A percentile compares a stretch with the other conserved stretches of the same genome.
Conservation (phyloP, 1,140 invertebrate genomes). For the Grapholita molesta region DNA sequence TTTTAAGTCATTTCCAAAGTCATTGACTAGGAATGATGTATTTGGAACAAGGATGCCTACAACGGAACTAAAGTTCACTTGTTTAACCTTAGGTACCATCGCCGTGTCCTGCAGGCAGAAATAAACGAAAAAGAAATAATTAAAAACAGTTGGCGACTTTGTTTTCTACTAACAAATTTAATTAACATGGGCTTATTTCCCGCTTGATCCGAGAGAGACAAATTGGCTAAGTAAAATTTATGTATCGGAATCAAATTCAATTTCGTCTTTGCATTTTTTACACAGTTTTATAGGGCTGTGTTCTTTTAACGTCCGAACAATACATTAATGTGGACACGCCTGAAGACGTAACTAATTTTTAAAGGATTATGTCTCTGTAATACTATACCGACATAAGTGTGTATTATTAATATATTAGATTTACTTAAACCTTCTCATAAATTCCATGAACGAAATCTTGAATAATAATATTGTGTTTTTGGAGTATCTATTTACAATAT, state of each 20-base stretch:
- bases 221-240: constrained; percentile 76
- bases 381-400: not conserved
- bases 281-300: constrained; percentile 62
- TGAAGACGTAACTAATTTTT: not conserved
- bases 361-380: not conserved
- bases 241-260: constrained; percentile 77
- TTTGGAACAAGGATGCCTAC: constrained; percentile 3
- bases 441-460: too few relatives aligned
- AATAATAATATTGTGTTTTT: too few relatives aligned
- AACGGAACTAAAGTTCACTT: not conserved
- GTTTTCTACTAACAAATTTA: constrained; percentile 65
- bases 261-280: constrained; percentile 74
- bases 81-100: not conserved
- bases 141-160: constrained; percentile 58
- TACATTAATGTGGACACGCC: constrained; percentile 45
- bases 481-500: too few relatives aligned
- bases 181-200: constrained; percentile 69
- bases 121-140: constrained; percentile 49
- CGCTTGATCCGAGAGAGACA: constrained; percentile 68
- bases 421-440: too few relatives aligned
- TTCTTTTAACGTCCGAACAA: constrained; percentile 43
- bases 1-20: constrained; percentile 75
- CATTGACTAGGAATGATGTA: constrained; percentile 66
- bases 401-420: too few relatives aligned
- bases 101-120: not conserved